A percentile compares a stretch with the other conserved stretches of the same genome.
These are phyloP conservation scores for Carcina quercana DNA, from an alignment of 2,888 invertebrate genomes.

Conservation along the genomic window DNA sequence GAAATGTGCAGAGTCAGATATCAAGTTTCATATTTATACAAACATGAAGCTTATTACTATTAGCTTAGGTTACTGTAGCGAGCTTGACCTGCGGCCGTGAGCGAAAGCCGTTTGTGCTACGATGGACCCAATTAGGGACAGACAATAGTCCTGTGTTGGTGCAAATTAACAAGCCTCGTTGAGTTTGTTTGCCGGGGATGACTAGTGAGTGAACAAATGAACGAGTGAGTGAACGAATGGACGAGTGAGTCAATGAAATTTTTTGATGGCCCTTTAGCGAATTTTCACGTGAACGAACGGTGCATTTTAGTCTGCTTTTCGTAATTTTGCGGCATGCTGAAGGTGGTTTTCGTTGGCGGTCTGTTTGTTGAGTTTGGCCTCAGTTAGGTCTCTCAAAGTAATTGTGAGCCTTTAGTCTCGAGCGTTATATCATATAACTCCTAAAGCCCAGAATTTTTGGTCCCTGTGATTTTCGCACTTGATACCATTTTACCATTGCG, in stretches of 20 bases:
- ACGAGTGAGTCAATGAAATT: slow-evolving; percentile 19
- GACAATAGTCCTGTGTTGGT: slow-evolving; percentile 20
- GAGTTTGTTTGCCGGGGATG: slow-evolving; percentile 16
- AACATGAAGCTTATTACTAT: too few relatives aligned
- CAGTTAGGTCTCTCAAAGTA: too few relatives aligned
- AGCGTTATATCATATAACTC: too few relatives aligned
- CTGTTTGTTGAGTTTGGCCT: not conserved
- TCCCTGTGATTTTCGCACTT: too few relatives aligned
- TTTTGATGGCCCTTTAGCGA: slow-evolving; percentile 15
- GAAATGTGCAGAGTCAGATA: too few relatives aligned
- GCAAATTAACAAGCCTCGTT: slow-evolving; percentile 20
- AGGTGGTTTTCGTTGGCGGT: not conserved
- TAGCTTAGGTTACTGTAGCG: too few relatives aligned
- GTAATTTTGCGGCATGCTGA: not conserved
- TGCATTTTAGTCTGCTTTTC: not conserved
- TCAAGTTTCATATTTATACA: too few relatives aligned
- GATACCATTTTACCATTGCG: too few relatives aligned
- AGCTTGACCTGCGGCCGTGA: too few relatives aligned
- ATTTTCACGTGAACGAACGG: not conserved
- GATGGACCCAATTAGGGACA: slow-evolving; percentile 30
- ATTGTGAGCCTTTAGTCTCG: too few relatives aligned
- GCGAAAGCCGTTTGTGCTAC: too few relatives aligned
- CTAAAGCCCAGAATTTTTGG: too few relatives aligned
- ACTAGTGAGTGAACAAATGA: slow-evolving; percentile 4
- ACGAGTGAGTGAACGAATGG: slow-evolving; percentile 7